Evolutionary conservation across 37 sponge, comb jelly and placozoan genomes (phyloP), one percentile per base, ranked within the genome.

Genomic region (Haliclona indistincta): DNA sequence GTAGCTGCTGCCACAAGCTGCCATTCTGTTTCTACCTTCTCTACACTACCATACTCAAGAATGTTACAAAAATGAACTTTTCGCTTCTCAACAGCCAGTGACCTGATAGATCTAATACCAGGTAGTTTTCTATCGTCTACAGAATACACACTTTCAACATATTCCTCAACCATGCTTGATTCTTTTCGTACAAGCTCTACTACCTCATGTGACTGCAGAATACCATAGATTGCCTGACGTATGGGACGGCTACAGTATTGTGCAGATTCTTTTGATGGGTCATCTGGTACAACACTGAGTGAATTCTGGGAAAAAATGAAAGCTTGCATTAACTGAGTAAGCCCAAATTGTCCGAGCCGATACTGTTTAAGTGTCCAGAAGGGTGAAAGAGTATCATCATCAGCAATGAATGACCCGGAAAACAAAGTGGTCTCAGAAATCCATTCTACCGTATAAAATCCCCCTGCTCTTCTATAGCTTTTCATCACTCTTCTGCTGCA

Each of bases 171-270:
- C 56, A 43, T 4, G 19, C 17, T 26, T 0, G 51, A 34, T 25
- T 63, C 56, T 6, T 64, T 28, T 54, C 83, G 75, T 17, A 66
- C 32, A 54, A 63, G 13, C 64, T 85, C 85, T 13, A 54, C 53
- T 34, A 70, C 70, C 15, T 13, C 26, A n/a, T 41, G 17, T 20
- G 20, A 0, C 28, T 55, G 29, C 23, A 79, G 47, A 19, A 79
- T 38, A n/a, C 42, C 30, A 43, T 79, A 79, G 19, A 70, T 70
- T 34, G 68, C 38, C 71, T 56, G 66, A 15, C 80, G 58, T 39
- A 79, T 54, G 33, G 44, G 36, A 38, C 26, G 28, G 32, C 71
- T 55, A 34, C 32, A 55, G 4, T 41, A 6, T 19, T 29, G 2
- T 2, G 70, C 39, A 28, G 60, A 61, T 26, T 25, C 22, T 36